These are phyloP conservation scores for Eupsittula cactorum DNA, from an alignment of 2,113 vertebrate species.

Conservation along the genomic window DNA sequence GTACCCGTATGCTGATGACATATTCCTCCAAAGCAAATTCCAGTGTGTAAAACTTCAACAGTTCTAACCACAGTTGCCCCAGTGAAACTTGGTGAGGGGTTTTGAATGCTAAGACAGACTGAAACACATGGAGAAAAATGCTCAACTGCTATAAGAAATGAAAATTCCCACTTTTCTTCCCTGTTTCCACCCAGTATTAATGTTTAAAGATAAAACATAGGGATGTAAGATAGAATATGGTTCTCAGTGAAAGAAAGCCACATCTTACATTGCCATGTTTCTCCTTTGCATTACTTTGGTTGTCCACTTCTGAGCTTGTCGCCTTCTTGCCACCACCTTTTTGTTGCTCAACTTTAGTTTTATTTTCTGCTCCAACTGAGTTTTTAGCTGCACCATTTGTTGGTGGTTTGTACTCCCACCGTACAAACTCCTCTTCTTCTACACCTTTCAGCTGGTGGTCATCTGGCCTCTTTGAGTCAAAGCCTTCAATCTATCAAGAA, in stretches of 20 bases:
- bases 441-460: constrained; percentile 92
- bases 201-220: background rate
- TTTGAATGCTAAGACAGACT: constrained; percentile 84
- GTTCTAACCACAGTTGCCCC: constrained; percentile 95
- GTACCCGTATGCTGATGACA: constrained; percentile 94
- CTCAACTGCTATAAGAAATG: background rate
- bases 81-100: constrained; percentile 77
- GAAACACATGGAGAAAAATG: constrained; percentile 55
- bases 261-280: constrained; percentile 86
- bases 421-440: constrained; percentile 81
- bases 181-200: background rate
- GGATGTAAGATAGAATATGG: background rate
- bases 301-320: constrained; percentile 66
- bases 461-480: constrained; percentile 90
- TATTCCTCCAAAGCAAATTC: constrained; percentile 96
- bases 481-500: constrained; percentile 89
- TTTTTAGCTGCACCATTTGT: constrained; percentile 81
- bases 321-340: constrained; percentile 74
- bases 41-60: constrained; percentile 96
- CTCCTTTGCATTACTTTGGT: constrained; percentile 77
- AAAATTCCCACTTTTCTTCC: background rate
- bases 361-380: constrained; percentile 76
- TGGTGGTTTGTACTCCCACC: constrained; percentile 89
- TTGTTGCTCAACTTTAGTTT: constrained; percentile 81
- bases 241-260: background rate